These are phyloP conservation scores for Cyclophora punctaria DNA, from an alignment of 2,888 invertebrate genomes.

Conservation along the genomic window DNA sequence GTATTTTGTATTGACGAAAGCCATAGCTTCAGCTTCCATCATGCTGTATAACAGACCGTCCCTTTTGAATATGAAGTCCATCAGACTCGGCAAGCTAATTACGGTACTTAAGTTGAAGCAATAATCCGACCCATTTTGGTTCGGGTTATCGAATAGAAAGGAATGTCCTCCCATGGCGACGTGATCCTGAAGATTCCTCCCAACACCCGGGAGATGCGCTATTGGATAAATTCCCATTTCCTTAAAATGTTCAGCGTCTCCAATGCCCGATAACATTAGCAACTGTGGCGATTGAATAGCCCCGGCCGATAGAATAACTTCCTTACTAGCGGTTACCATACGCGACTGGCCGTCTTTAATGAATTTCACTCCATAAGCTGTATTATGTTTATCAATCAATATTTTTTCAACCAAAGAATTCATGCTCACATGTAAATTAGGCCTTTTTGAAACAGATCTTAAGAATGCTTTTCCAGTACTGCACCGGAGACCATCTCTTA, in stretches of 20 bases:
- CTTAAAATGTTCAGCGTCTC: conserved; percentile 78
- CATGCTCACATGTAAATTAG: conserved; percentile 83
- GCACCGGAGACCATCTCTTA: conserved; percentile 85
- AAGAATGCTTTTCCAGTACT: conserved; percentile 90
- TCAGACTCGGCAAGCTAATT: conserved; percentile 75
- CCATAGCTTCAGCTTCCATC: conserved; percentile 87
- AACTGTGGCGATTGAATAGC: conserved; percentile 89
- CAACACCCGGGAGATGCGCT: conserved; percentile 81
- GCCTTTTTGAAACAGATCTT: conserved; percentile 77
- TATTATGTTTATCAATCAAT: conserved; percentile 76
- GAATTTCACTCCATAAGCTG: conserved; percentile 80
- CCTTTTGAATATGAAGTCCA: conserved; percentile 76
- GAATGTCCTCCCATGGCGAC: conserved; percentile 85
- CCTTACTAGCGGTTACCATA: conserved; percentile 78
- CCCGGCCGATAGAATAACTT: conserved; percentile 91
- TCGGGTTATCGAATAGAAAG: conserved; percentile 80
- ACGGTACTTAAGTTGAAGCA: conserved; percentile 81
- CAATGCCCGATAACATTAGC: conserved; percentile 90
- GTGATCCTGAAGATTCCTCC: conserved; percentile 88
- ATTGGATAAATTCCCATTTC: conserved; percentile 77
- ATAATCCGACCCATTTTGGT: conserved; percentile 72
- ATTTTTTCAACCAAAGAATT: conserved; percentile 81
- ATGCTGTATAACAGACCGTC: conserved; percentile 83
- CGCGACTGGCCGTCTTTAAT: conserved; percentile 71
- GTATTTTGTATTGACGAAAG: conserved; percentile 83